These are phyloP conservation scores for Pelmatolapia mariae DNA, from an alignment of 2,113 vertebrate species.

Conservation along the genomic window DNA sequence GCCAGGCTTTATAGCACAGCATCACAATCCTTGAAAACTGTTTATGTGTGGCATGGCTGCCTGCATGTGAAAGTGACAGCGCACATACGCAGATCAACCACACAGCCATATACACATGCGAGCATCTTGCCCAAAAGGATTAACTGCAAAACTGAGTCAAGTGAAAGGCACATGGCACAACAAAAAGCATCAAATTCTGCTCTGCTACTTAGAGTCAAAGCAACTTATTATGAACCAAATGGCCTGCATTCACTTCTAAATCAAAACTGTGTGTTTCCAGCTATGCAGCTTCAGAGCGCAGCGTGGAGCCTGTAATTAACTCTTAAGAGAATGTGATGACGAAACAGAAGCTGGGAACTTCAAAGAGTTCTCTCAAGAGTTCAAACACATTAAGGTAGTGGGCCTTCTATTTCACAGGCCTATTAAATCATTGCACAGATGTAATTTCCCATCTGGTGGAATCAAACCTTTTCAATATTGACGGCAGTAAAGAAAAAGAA, in stretches of 20 bases:
- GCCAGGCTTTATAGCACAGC: neutral
- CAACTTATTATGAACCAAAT: slow-evolving; percentile 7
- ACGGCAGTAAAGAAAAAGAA: slow-evolving; percentile 29
- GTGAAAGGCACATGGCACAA: neutral
- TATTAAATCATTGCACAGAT: slow-evolving; percentile 41
- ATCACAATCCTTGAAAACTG: neutral
- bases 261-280: slow-evolving; percentile 9
- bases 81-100: neutral
- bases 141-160: neutral
- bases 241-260: neutral
- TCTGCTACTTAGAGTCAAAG: neutral
- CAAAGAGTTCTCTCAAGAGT: slow-evolving; percentile 43
- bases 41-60: neutral
- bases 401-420: slow-evolving; percentile 31
- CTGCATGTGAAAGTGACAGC: neutral
- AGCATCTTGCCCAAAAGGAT: neutral
- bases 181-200: neutral
- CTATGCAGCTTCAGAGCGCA: slow-evolving; percentile 10
- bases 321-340: slow-evolving; percentile 41
- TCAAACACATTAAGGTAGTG: slow-evolving; percentile 41
- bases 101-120: neutral
- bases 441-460: slow-evolving; percentile 41
- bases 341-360: slow-evolving; percentile 50
- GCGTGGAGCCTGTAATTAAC: slow-evolving; percentile 46
- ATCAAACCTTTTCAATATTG: slow-evolving; percentile 40